Base-by-base conservation (phyloP, 2,888 invertebrate species). In the Phortica okadai region DNA sequence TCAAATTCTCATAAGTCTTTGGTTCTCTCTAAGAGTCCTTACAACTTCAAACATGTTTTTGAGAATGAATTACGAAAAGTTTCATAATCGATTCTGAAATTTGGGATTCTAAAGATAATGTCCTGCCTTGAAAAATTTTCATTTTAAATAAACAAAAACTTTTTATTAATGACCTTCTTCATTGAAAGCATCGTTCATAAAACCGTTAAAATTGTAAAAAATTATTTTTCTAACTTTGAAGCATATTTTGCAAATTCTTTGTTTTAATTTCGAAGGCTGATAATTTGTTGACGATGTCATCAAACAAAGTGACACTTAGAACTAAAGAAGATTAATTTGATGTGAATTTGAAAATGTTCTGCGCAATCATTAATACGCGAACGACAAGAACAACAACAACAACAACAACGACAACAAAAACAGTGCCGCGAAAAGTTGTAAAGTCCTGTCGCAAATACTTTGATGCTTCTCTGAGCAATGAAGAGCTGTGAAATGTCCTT, bases 241-340 rank as follows among this genome's bases (percentile, higher is more conserved):
- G 45, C 45, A 45, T 21, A 21, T 21, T 21, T 21, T 21, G 21
- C 21, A 21, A 33, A 33, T 2, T 4, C 33, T 33, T 33, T 33
- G 33, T 1, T 33, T 33, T 33, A 33, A 33, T 33, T 33, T 33
- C 33, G 33, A 33, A 33, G 33, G 33, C 50, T 50, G 14, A 81
- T 81, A 80, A 78, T 74, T 59, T 76, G 69, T 73, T 77, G 77
- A 77, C 79, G 74, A 44, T 50, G 73, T 14, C 56, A 76, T 76
- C 79, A 67, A 66, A 45, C 58, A 42, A 14, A 64, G 6, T 5
- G 10, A 50, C 44, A 78, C 73, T 67, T 75, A 76, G 81, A 81
- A 79, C 79, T 80, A 82, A 78, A 78, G 75, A 83, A 85, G 85
- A 85, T 85, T 84, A 87, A 86, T 85, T 80, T 86, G 85, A 81